Percentiles rank a stretch among this genome's conserved stretches.
phyloP scores from a whole-genome alignment of 2,113 vertebrate genomes.

The Aix galericulata region DNA sequence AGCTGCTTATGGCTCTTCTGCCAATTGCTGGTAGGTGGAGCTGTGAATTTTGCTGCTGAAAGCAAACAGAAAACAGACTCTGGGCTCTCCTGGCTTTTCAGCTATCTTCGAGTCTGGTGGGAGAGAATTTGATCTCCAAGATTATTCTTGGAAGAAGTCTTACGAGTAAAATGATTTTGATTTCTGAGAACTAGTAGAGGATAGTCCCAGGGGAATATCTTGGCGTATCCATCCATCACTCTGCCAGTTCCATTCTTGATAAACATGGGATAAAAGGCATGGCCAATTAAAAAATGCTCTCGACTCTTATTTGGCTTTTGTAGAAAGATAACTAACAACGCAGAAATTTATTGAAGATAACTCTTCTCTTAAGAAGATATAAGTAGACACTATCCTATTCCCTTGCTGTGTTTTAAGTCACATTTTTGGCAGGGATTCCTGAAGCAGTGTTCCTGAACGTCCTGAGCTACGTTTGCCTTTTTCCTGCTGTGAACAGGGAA shows the following conservation, averaged over 20 bases:
- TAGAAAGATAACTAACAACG: neutral
- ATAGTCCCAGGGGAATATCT: neutral
- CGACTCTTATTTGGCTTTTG: neutral
- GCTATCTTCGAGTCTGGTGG: constrained; percentile 5
- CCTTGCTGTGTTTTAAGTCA: neutral
- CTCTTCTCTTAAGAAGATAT: neutral
- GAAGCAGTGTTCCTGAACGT: neutral
- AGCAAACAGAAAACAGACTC: neutral
- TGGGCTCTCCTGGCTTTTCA: neutral
- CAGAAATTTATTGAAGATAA: neutral
- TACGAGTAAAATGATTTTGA: neutral
- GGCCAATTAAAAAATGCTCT: neutral
- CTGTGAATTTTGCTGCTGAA: neutral
- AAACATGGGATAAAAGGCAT: neutral
- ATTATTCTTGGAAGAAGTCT: constrained; percentile 6
- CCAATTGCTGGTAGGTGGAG: neutral
- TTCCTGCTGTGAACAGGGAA: neutral
- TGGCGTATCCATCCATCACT: neutral
- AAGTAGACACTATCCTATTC: neutral
- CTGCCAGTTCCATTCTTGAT: neutral
- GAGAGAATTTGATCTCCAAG: neutral
- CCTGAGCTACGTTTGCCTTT: neutral
- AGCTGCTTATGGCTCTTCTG: neutral
- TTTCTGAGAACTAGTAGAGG: neutral
- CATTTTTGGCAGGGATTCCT: neutral